These are phyloP conservation scores for Apis cerana DNA, from an alignment of 1,140 invertebrate species.

Conservation along the genomic window DNA sequence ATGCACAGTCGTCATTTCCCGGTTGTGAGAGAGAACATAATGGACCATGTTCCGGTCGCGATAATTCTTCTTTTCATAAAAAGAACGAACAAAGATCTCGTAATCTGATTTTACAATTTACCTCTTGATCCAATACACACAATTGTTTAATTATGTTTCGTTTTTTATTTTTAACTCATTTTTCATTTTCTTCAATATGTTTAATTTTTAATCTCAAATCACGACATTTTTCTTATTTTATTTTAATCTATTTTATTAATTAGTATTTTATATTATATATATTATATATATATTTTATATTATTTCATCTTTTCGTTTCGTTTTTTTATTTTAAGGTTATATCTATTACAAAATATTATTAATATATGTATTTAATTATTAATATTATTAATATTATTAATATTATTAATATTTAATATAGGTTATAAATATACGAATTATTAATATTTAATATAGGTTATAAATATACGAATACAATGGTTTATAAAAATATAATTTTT, in stretches of 20 bases:
- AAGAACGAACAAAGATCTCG: slow-evolving; percentile 37
- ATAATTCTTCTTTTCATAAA: slow-evolving; percentile 53
- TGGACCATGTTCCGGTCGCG: slow-evolving; percentile 57
- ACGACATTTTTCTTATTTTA: not conserved
- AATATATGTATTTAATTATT: too few species aligned
- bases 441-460: too few species aligned
- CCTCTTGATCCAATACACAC: not conserved
- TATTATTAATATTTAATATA: too few species aligned
- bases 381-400: too few species aligned
- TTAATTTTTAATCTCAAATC: not conserved
- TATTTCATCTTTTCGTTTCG: not conserved
- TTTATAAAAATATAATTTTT: not conserved
- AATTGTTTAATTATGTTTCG: not conserved
- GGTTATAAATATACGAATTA: too few species aligned
- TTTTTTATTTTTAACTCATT: not conserved
- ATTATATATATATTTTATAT: not conserved
- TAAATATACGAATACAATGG: not conserved
- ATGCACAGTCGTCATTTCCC: slow-evolving; percentile 66
- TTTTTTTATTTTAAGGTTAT: too few species aligned
- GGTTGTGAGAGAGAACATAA: slow-evolving; percentile 49
- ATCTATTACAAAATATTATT: too few species aligned
- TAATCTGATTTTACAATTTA: slow-evolving; percentile 21
- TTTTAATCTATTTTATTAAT: not conserved
- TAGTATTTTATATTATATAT: not conserved
- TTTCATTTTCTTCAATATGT: not conserved